Evolutionary conservation across 2,113 vertebrate genomes (phyloP), one percentile per base, ranked within the genome.

Genomic region (Gambusia holbrooki): DNA sequence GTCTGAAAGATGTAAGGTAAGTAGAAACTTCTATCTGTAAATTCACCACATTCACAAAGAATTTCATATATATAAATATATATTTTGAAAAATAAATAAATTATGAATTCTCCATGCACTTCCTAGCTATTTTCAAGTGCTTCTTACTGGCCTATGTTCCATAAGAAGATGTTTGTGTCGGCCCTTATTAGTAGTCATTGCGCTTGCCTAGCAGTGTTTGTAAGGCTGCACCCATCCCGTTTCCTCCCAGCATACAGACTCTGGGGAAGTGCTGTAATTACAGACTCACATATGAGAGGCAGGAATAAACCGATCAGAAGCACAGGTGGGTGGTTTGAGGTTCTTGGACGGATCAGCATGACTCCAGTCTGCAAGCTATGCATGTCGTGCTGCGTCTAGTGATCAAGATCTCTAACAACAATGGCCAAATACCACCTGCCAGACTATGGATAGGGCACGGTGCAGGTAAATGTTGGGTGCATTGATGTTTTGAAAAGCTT

Each of bases 111-210:
- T 73, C 76, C 86, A 74, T 62, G 79, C 19, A 71, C 72, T 66
- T 64, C 33, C 73, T 62, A 78, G 69, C 73, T 45, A 71, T 79
- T 60, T 48, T 73, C 60, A 63, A 32, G 33, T 67, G 33, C 65
- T 60, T 80, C 80, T 69, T 80, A 83, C 73, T 79, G 82, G 88
- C 75, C 81, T 62, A 78, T 79, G 74, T 77, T 84, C 84, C 88
- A 77, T 40, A 14, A 82, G 85, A 83, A 80, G 77, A 77, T 82
- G 70, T 68, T 29, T 25, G 61, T 66, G 75, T 66, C 74, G 69
- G 37, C 85, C 69, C 90, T 92, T 90, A 92, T 94, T 93, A 93
- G 89, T 62, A 89, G 84, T 85, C 88, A 88, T 71, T 87, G 89
- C 93, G 83, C 69, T n/a, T 79, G 62, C 58, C 63, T 62, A 69